Base-by-base conservation (phyloP, 2,888 invertebrate genomes). In the Parascotia fuliginaria region DNA sequence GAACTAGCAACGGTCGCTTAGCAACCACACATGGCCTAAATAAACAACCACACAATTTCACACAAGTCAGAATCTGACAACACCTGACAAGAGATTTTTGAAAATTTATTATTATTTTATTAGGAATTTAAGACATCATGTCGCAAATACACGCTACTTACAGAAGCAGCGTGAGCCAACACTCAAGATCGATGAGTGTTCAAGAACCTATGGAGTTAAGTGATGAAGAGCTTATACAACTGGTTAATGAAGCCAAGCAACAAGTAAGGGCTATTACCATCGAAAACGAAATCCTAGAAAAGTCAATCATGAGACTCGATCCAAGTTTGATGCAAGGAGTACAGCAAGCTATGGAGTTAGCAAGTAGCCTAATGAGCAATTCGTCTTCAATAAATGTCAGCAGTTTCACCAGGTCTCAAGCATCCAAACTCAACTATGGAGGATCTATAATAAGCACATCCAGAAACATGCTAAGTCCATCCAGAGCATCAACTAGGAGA, bases 231-330 rank as follows among this genome's bases (percentile, higher is more conserved):
- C 66, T 92, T 0, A 62, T 85, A 3, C 85, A 79, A 41, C 74
- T 83, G 49, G 85, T 92, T 0, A 75, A 70, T 13, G 83, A 85
- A 0, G 48, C 87, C 1, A 90, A 83, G 49, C 68, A 75, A 0
- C 78, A 84, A 46, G 69, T 85, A 3, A 81, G 72, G 45, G 49
- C 89, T 1, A 43, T 93, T 6, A 61, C 60, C 0, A 56, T 93
- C 0, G 94, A 94, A 62, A 94, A 94, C 50, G 93, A 93, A 42
- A 79, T 94, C 12, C 78, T 93, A 7, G 93, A 93, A 55, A 83
- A 77, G 9, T 88, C 89, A 2, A 85, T 94, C 0, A 61, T 72
- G 56, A 84, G 93, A 31, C 51, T 90, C 3, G 92, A 93, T 24
- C 93, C 93, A 0, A 41, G 84, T 0, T 53, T 90, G 6, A 81